phyloP scores from a whole-genome alignment of 2,888 invertebrate species.

The Carabus problematicus region DNA sequence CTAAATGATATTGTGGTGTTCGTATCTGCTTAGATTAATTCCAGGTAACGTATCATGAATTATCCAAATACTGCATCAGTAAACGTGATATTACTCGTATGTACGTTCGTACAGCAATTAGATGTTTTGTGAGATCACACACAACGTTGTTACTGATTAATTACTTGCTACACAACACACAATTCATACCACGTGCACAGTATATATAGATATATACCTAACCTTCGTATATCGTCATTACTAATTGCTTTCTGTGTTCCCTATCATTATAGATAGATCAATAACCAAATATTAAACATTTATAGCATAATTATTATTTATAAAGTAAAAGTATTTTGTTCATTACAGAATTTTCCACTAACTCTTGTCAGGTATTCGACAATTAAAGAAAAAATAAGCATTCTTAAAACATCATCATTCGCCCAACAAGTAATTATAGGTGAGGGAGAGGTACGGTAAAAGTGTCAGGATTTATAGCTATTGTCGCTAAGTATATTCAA shows the following conservation, averaged over 20 bases:
- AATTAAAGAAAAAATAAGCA: no score
- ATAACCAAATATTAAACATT: neutral
- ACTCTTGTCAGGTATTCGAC: no score
- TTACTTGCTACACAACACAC: slow-evolving; percentile 1
- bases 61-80: no score
- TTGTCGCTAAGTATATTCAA: slow-evolving; percentile 13
- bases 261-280: neutral
- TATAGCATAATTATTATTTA: no score
- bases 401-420: no score
- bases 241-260: neutral
- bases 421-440: no score
- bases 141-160: slow-evolving; percentile 14
- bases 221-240: neutral
- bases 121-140: slow-evolving; percentile 22
- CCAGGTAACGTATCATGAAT: no score
- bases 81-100: slow-evolving; percentile 7
- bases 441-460: no score
- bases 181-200: slow-evolving; percentile 13
- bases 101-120: slow-evolving; percentile 14
- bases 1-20: no score
- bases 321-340: no score
- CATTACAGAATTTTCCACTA: no score
- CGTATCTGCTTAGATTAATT: no score
- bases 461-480: slow-evolving; percentile 13
- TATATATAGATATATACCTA: neutral